phyloP scores from a whole-genome alignment of 2,888 invertebrate species.

The Epiblema foenella region DNA sequence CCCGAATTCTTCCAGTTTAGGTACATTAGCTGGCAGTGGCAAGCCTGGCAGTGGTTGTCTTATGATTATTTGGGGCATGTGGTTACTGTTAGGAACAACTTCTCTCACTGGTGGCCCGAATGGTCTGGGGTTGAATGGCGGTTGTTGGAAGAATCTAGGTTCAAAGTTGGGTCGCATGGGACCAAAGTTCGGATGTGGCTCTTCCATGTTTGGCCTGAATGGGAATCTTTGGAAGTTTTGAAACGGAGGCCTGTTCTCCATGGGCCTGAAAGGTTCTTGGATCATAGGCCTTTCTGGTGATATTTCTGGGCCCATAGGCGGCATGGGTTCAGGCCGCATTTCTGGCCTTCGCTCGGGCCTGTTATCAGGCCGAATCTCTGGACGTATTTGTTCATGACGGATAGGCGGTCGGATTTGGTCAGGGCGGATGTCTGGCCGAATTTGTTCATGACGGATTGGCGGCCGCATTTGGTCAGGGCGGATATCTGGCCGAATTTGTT shows the following conservation, averaged over 20 bases:
- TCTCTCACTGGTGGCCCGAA: constrained; percentile 62
- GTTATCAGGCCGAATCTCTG: constrained; percentile 12
- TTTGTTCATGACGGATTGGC: constrained; percentile 47
- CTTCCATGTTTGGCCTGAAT: constrained; percentile 57
- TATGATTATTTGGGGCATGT: constrained; percentile 71
- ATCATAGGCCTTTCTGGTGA: constrained; percentile 59
- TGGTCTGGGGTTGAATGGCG: constrained; percentile 54
- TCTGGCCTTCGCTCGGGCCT: constrained; percentile 48
- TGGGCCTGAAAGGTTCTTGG: constrained; percentile 54
- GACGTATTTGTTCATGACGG: constrained; percentile 45
- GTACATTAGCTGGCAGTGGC: constrained; percentile 38
- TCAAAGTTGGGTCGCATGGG: constrained; percentile 56
- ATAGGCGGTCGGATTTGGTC: constrained; percentile 49
- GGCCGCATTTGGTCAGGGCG: constrained; percentile 46
- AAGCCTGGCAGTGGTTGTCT: constrained; percentile 57
- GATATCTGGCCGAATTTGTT: constrained; percentile 42
- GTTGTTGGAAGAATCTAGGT: constrained; percentile 59
- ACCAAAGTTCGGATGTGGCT: constrained; percentile 51
- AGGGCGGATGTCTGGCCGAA: constrained; percentile 34
- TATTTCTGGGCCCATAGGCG: constrained; percentile 50
- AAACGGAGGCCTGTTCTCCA: constrained; percentile 52
- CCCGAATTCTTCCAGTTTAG: constrained; percentile 48
- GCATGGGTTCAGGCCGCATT: constrained; percentile 45
- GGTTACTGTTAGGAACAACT: constrained; percentile 58
- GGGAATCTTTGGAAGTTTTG: constrained; percentile 53